Evolutionary conservation across 2,888 invertebrate genomes (phyloP).

Genomic region (Aleiodes testaceus): DNA sequence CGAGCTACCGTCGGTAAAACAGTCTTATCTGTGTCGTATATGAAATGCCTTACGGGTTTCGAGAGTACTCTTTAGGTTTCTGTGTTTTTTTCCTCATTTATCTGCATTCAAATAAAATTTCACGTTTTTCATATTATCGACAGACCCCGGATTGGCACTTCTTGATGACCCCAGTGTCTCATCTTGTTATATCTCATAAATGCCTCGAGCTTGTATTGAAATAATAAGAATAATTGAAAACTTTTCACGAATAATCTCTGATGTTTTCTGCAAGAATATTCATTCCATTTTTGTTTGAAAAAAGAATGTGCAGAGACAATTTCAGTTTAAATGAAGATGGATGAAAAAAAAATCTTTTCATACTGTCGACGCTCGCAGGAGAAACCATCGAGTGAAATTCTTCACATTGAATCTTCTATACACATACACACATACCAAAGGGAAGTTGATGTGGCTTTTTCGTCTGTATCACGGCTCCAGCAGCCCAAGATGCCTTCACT

Average conservation of each 20-base stretch:
- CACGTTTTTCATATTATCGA: slow-evolving; percentile 42
- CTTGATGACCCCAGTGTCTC: slow-evolving; percentile 35
- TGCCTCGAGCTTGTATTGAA: slow-evolving; percentile 33
- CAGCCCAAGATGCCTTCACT: not conserved
- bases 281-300: too few relatives aligned
- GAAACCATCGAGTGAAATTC: too few relatives aligned
- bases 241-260: not conserved
- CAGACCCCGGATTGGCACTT: slow-evolving; percentile 16
- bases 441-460: not conserved
- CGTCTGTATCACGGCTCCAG: not conserved
- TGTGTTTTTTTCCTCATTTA: slow-evolving; percentile 21
- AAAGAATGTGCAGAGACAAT: too few relatives aligned
- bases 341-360: too few relatives aligned
- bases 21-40: slow-evolving; percentile 44
- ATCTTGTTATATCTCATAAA: slow-evolving; percentile 16
- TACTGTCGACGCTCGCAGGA: too few relatives aligned
- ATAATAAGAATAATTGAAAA: slow-evolving; percentile 25
- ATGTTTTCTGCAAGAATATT: too few relatives aligned
- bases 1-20: slow-evolving; percentile 65
- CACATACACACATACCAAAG: too few relatives aligned
- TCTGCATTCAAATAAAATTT: slow-evolving; percentile 37
- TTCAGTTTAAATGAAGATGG: too few relatives aligned
- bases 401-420: too few relatives aligned
- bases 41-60: slow-evolving; percentile 7
- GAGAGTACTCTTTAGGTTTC: slow-evolving; percentile 23